These are phyloP conservation scores for Rhyacichthys aspro DNA, from an alignment of 2,797 vertebrate species.

Conservation along the genomic window DNA sequence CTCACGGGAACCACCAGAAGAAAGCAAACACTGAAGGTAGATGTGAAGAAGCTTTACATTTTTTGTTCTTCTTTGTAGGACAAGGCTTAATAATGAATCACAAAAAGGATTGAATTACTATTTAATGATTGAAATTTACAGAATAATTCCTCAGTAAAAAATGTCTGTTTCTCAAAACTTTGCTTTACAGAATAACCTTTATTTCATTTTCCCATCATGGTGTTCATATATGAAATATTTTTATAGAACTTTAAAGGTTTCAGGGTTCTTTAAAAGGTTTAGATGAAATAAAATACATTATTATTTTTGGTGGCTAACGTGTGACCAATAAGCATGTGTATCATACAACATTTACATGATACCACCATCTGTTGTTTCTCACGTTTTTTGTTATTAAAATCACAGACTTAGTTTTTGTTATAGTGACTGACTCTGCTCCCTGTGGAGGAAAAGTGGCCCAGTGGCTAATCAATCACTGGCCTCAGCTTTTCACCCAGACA, in stretches of 20 bases:
- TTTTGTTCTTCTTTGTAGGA: not conserved
- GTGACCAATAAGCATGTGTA: conserved; percentile 21
- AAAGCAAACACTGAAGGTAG: conserved; percentile 9
- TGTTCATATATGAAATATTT: not conserved
- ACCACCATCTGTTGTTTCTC: conserved; percentile 43
- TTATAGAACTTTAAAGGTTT: not conserved
- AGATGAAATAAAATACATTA: conserved; percentile 1
- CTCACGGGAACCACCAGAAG: conserved; percentile 34
- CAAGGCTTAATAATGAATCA: too few relatives aligned
- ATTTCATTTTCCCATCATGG: not conserved
- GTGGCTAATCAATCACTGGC: conserved; percentile 80
- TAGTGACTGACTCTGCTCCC: conserved; percentile 68
- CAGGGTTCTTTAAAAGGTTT: too few relatives aligned
- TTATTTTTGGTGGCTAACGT: conserved; percentile 14
- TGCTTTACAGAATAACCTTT: not conserved
- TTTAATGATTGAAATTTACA: conserved; percentile 2
- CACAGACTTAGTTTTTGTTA: conserved; percentile 69
- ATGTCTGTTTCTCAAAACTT: too few relatives aligned
- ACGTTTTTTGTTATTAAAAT: conserved; percentile 74
- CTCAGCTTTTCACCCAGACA: conserved; percentile 75
- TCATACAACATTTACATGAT: not conserved
- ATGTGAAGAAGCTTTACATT: not conserved
- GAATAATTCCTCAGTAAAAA: not conserved
- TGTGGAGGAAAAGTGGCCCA: conserved; percentile 62
- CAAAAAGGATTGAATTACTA: not conserved